A percentile compares a stretch with the other conserved stretches of the same genome.
Conservation (phyloP, 1,140 invertebrate species). For the Ladona fulva region DNA sequence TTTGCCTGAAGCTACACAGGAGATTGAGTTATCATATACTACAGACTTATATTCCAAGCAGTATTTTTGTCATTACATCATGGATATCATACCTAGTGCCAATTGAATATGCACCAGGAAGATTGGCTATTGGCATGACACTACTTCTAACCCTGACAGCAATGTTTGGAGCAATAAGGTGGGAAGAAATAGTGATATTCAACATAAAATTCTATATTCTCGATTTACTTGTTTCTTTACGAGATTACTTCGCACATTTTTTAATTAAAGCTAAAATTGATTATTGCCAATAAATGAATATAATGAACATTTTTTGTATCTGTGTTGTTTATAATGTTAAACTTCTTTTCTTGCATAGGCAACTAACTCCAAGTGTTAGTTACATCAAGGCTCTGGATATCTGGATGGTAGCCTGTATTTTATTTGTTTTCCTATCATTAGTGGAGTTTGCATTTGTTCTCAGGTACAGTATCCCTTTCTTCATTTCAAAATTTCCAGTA, state of each 20-base stretch:
- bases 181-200: no score
- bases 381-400: conserved; percentile 7
- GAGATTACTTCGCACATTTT: no score
- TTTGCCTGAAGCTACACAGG: neutral
- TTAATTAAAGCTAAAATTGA: no score
- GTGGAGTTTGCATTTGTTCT: conserved; percentile 7
- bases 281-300: no score
- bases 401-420: conserved; percentile 6
- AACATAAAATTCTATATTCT: neutral
- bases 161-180: neutral
- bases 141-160: neutral
- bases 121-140: neutral
- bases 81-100: neutral
- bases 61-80: neutral
- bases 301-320: no score
- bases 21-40: neutral
- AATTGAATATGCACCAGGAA: neutral
- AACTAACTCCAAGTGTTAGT: neutral
- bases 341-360: neutral
- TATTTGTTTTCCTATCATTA: neutral
- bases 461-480: neutral
- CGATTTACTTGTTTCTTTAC: no score
- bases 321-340: no score
- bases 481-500: no score
- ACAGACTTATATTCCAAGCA: neutral